Evolutionary conservation across 2,888 invertebrate species (phyloP).

Genomic region (Aspidiotus destructor): DNA sequence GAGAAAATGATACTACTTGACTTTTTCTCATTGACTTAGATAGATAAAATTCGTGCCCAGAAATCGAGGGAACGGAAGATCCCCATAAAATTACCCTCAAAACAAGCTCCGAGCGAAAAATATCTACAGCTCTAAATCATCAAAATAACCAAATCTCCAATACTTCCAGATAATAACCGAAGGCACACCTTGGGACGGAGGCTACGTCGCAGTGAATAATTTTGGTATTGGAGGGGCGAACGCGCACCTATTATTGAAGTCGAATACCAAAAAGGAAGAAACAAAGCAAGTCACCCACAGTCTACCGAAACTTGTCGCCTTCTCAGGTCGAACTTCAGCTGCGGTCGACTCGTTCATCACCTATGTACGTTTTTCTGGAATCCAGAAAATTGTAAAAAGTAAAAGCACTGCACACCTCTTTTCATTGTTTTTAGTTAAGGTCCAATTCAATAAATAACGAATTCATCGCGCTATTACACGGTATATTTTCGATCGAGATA

Average conservation of each 20-base stretch:
- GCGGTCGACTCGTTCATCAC: conserved; percentile 29
- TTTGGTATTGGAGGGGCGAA: conserved; percentile 34
- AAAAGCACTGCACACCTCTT: not conserved
- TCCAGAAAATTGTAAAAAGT: not conserved
- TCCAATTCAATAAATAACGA: conserved; percentile 35
- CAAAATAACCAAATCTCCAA: not conserved
- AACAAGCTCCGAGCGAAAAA: no score
- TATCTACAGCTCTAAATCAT: no score
- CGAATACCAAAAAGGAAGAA: conserved; percentile 32
- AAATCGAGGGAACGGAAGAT: no score
- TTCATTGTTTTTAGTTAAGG: conserved; percentile 30
- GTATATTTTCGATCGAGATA: conserved; percentile 39
- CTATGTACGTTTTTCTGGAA: conserved; percentile 32
- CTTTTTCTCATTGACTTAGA: no score
- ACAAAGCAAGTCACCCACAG: conserved; percentile 36
- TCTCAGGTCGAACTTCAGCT: conserved; percentile 36
- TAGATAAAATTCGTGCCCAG: no score
- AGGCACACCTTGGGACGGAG: conserved; percentile 42
- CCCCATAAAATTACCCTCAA: no score
- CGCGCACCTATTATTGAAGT: conserved; percentile 34
- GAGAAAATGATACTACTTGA: no score
- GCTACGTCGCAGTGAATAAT: conserved; percentile 44
- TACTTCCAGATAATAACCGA: conserved; percentile 38
- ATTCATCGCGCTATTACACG: conserved; percentile 38
- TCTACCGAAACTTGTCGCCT: conserved; percentile 37